Evolutionary conservation across 2,888 invertebrate species (phyloP), one percentile per base, ranked within the genome.

Genomic region (Caenorhabditis macrosperma): DNA sequence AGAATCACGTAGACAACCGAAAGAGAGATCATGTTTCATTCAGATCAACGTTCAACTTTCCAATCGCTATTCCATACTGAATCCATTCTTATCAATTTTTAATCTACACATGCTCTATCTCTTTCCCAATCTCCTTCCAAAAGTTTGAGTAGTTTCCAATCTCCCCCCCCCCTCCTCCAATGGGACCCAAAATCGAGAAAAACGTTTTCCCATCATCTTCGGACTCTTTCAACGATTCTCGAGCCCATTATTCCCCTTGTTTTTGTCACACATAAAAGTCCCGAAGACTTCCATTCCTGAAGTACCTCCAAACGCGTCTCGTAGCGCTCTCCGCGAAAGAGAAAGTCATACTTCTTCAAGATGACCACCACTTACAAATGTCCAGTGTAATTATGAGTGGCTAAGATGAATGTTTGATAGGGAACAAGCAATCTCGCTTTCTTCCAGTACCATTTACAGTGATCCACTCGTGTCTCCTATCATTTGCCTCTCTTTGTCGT

Each of bases 281-380:
- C 22, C 35, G 17, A 52, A 20, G 38, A 30, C 28, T 54, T 33
- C 44, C 38, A 17, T 57, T 48, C 30, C 30, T 74, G 74, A 74
- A 74, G 74, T 64, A 59, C 50, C 59, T 38, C 60, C 61, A 61
- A 44, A 54, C 44, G n/a, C 28, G 24, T 38, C 59, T 59, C 26
- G 33, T 59, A 57, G 50, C 59, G 50, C 59, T 52, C 52, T 61
- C 54, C 50, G 17, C 55, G 55, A 24, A 48, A 35, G 55, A 46
- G 64, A 74, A 74, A 74, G 59, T 74, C 74, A 74, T 57, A 61
- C 57, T 64, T 28, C 74, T 74, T 64, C 59, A 52, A 30, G 50
- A 64, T 64, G 74, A 74, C 74, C 74, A 74, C 74, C 64, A 74
- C 74, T 74, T 74, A 57, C 64, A 64, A 64, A 50, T 59, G 44